Base-by-base conservation (phyloP, 2,797 vertebrate species). In the Sciurus vulgaris region DNA sequence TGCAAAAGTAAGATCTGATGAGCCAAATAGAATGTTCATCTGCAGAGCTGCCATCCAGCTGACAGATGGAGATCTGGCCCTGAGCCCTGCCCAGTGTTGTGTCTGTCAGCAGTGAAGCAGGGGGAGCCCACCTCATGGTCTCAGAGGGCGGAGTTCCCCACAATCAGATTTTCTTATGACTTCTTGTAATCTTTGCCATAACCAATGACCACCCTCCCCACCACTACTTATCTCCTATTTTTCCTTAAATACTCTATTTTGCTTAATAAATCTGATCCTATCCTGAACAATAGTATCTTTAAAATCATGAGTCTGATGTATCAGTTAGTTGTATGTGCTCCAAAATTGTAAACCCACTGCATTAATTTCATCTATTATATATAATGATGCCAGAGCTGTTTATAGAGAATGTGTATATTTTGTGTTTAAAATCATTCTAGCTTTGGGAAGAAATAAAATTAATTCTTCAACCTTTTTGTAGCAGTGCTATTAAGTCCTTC, bases 361-460 rank as follows among this genome's bases (percentile, higher is more conserved):
- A 15, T 91, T 89, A 11, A 63, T 79, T 28, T 84, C 54, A 59
- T 72, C 20, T 41, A 17, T 86, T 89, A 96, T 83, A 44, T 89
- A 61, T 3, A 91, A 90, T 47, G 28, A 72, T 72, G 54, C 51
- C 17, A 1, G 54, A 44, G 79, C 44, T 63, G 35, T 86, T 91
- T 70, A 69, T 51, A 70, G 12, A 84, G 69, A 81, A 56, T 30
- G 61, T 78, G 7, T 65, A 54, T 82, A 81, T 93, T 90, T 49
- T 65, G 65, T n/a, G 33, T 93, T 91, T 91, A 82, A 91, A 92
- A 38, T 82, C 28, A 14, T 96, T 89, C 76, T 79, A 49, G 49
- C 59, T 96, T 85, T 56, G 69, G 61, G 44, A 24, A 54, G 44
- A 95, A 92, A 77, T 89, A 59, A 81, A 87, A 82, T 94, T n/a